A percentile compares a stretch with the other conserved stretches of the same genome.
Conservation (phyloP, 2,113 vertebrate species). For the Platichthys flesus region DNA sequence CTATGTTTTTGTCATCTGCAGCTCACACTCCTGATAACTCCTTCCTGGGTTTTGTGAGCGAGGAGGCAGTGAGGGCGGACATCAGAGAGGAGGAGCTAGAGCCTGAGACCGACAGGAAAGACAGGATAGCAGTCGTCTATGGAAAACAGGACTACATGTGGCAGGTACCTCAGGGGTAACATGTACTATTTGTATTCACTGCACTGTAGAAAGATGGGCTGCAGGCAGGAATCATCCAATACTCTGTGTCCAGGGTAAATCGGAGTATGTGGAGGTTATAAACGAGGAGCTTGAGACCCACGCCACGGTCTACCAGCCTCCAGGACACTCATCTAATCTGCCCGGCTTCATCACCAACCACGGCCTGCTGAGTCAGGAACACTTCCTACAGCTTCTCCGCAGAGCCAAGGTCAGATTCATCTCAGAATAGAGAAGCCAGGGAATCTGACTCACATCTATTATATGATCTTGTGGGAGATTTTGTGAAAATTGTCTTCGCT, state of each 20-base stretch:
- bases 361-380: slow-evolving; percentile 75
- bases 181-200: neutral
- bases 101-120: slow-evolving; percentile 50
- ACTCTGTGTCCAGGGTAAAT: slow-evolving; percentile 66
- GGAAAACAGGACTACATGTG: slow-evolving; percentile 83
- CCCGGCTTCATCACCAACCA: slow-evolving; percentile 77
- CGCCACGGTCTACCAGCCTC: slow-evolving; percentile 74
- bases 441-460: neutral
- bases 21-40: slow-evolving; percentile 83
- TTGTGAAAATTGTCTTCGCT: neutral
- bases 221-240: neutral
- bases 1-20: slow-evolving; percentile 37
- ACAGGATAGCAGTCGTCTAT: slow-evolving; percentile 76
- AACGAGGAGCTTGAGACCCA: slow-evolving; percentile 74
- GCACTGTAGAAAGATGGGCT: neutral
- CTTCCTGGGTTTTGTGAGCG: slow-evolving; percentile 80
- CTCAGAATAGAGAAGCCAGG: neutral
- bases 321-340: slow-evolving; percentile 53
- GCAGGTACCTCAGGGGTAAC: slow-evolving; percentile 63
- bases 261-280: slow-evolving; percentile 70
- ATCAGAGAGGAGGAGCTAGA: slow-evolving; percentile 40
- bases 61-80: slow-evolving; percentile 44
- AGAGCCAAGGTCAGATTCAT: slow-evolving; percentile 72
- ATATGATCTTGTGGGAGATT: neutral
- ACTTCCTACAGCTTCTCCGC: slow-evolving; percentile 71